Evolutionary conservation across 2,888 invertebrate genomes (phyloP).

Genomic region (Drosophila paramelanica): DNA sequence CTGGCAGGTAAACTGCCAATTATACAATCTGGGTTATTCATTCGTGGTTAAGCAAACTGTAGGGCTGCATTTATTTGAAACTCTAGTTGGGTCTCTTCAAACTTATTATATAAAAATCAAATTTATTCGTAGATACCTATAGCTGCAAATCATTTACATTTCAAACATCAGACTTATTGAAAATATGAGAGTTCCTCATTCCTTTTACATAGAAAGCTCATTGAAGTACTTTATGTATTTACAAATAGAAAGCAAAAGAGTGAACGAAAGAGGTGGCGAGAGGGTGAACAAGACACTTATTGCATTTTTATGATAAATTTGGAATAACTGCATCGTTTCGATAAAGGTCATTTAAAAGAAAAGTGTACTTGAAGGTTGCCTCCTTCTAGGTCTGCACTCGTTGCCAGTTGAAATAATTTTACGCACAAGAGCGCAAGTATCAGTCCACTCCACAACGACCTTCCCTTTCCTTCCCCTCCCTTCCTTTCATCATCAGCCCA

Average conservation of each 20-base stretch:
- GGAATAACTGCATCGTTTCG: slow-evolving; percentile 54
- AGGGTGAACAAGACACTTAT: slow-evolving; percentile 22
- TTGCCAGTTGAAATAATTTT: slow-evolving; percentile 60
- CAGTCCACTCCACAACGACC: neutral
- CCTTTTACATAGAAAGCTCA: neutral
- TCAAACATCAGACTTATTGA: neutral
- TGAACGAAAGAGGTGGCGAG: neutral
- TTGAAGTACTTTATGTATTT: slow-evolving; percentile 10
- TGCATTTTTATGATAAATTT: slow-evolving; percentile 61
- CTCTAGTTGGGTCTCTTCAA: no score
- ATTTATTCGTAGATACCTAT: neutral
- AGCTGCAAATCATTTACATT: neutral
- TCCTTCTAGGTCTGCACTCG: slow-evolving; percentile 23
- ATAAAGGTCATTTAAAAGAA: slow-evolving; percentile 62
- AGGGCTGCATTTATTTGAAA: no score
- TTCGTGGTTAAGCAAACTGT: no score
- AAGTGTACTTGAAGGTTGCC: slow-evolving; percentile 30
- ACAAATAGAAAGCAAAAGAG: slow-evolving; percentile 12
- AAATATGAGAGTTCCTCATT: neutral
- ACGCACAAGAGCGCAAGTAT: slow-evolving; percentile 62
- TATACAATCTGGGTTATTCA: no score
- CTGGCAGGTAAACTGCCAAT: no score
- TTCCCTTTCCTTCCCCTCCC: neutral
- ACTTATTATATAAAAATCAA: no score
- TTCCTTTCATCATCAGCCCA: neutral